Base-by-base conservation (phyloP, 2,888 invertebrate species). In the Rhagium mordax region DNA sequence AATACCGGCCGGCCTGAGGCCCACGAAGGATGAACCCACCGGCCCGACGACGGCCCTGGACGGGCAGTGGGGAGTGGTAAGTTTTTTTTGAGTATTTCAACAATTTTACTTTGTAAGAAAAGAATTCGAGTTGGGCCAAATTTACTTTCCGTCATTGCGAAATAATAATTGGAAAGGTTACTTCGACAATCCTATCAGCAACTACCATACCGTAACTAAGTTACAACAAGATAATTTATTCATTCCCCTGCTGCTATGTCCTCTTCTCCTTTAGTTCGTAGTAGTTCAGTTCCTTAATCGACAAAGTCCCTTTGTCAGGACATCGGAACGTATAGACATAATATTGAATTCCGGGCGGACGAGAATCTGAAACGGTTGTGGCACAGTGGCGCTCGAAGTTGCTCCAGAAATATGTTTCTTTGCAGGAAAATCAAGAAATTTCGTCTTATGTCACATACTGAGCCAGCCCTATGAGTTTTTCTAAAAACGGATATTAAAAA, bases 21-120 rank as follows among this genome's bases (percentile, higher is more conserved):
- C 83, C 74, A 55, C 77, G n/a, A 84, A 83, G 79, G 80, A 81
- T 13, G 81, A 81, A 51, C 79, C 81, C 7, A 68, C 79, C 6
- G 78, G 77, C 74, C 77, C 84, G 59, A 82, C 84, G 69, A 84
- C 86, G 65, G 82, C 81, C 53, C 81, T 87, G 62, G 87, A 87
- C 64, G 84, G 85, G 66, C 87, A 87, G 73, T 88, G 88, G 88
- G 85, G 86, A 83, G 87, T 87, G 86, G 87, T 88, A 78, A 87
- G 87, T 86, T 18, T 16, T 8, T 51, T 18, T 20, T 51, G 5
- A 24, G 24, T 4, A 24, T 24, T 24, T 24, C n/a, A n/a, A n/a
- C n/a, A n/a, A n/a, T n/a, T n/a, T n/a, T n/a, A n/a, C n/a, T n/a
- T n/a, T n/a, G n/a, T n/a, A n/a, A n/a, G n/a, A n/a, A n/a, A n/a